phyloP scores from a whole-genome alignment of 2,113 vertebrate species.

The Mormoops blainvillei region DNA sequence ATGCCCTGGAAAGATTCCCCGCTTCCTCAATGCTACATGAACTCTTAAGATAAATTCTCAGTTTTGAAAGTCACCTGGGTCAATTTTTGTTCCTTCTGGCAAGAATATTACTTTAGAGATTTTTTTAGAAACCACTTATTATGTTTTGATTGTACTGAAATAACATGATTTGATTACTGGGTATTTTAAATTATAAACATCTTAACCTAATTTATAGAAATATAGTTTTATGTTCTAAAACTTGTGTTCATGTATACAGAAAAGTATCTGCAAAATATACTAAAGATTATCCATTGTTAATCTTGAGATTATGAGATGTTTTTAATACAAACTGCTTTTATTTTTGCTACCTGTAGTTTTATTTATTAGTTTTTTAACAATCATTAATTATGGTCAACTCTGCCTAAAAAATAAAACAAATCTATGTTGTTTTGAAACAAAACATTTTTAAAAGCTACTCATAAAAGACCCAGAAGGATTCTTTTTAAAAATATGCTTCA shows the following conservation, averaged over 20 bases:
- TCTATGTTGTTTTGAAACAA: neutral
- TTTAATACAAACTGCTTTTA: neutral
- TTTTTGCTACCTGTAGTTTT: neutral
- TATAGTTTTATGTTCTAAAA: neutral
- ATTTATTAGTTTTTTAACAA: neutral
- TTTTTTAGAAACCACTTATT: neutral
- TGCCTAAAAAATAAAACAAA: neutral
- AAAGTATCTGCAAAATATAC: neutral
- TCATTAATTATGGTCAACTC: neutral
- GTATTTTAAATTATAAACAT: neutral
- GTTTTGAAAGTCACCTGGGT: neutral
- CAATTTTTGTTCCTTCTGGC: neutral
- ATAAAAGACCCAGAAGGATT: neutral
- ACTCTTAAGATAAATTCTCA: neutral
- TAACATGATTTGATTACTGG: neutral
- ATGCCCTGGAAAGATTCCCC: neutral
- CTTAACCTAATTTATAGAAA: neutral
- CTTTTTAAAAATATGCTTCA: neutral
- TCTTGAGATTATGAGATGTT: neutral
- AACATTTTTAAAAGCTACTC: neutral
- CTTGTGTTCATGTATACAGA: neutral
- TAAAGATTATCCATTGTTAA: neutral
- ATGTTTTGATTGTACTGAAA: neutral
- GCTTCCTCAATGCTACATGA: neutral
- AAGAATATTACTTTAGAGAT: neutral